Evolutionary conservation across 2,797 vertebrate genomes (phyloP), one percentile per base, ranked within the genome.

Genomic region (Pseudomugil tenellus): DNA sequence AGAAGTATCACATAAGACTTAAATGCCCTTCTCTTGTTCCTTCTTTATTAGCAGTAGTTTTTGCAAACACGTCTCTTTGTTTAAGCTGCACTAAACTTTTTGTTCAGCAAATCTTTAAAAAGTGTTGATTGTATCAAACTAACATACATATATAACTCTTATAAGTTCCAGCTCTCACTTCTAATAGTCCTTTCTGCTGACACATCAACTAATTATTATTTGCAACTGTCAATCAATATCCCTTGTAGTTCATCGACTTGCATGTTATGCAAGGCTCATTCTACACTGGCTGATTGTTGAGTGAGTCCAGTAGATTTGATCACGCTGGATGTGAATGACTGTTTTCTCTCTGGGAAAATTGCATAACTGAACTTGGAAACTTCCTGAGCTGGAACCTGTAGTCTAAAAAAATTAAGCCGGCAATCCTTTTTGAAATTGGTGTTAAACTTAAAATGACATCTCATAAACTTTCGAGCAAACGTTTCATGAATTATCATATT

Each of bases 201-300:
- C 43, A 73, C 32, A 34, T 56, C 72, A 81, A 78, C 81, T 55
- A 60, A 61, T 81, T 77, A 41, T 77, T 61, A 81, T 28, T 55
- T 59, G 29, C 54, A 62, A 39, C 64, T 52, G 68, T 46, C 65
- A 31, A 46, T 87, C 72, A 76, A 79, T 87, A 72, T 57, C 10
- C 59, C 61, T 65, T 1, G 43, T 56, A 74, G 58, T 39, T 58
- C 57, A 84, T 85, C 8, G 46, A 68, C 54, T 34, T 31, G 1
- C 2, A 13, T 48, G 4, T 77, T 77, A 73, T 56, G 53, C 88
- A 81, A 83, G 28, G 46, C 14, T 0, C 9, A 34, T 72, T 80
- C 80, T 48, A 43, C 60, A 19, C 58, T 7, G 32, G 82, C 84
- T 32, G 60, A 84, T 84, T 86, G 62, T 69, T 14, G 63, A 58